Evolutionary conservation across 2,113 vertebrate genomes (phyloP), one percentile per base, ranked within the genome.

Genomic region (Papio anubis): DNA sequence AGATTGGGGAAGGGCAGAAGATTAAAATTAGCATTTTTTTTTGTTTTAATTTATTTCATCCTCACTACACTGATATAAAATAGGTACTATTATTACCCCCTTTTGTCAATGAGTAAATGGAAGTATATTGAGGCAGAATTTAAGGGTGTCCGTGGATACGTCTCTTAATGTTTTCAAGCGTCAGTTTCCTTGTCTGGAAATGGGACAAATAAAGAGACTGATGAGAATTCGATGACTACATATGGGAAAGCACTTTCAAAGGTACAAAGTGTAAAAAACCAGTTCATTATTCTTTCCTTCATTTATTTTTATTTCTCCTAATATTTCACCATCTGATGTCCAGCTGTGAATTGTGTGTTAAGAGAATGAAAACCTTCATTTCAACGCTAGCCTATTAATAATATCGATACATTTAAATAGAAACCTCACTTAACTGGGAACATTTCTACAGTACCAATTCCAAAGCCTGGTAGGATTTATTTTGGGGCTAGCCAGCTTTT

Each of bases 111-210:
- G 32, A 64, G 50, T 66, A 80, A 82, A 18, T 84, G 50, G 38
- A 97, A 61, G 8, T 61, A 57, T 38, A 23, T 87, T 59, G 55
- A 81, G 32, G 59, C 4, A 68, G 17, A 70, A 52, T 81, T 78
- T 88, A 52, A 27, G 7, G 48, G 30, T 78, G 10, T 6, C 14
- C 45, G 17, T 89, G 14, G 64, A 18, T 57, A 25, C 30, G 27
- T 66, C 83, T 85, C 25, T 87, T 48, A 75, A 32, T 57, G 52
- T 79, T 52, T 70, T 88, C 30, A 59, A 64, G 14, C 16, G 9
- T 97, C 25, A 59, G 43, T 90, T 91, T 94, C 27, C n/a, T 57
- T n/a, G 6, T 79, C 27, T n/a, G 48, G 86, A 83, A 90, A 87
- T 79, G 35, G 52, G 40, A 94, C 50, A 57, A 79, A 50, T 52